Percentiles rank a stretch among this genome's conserved stretches.
Evolutionary conservation across 1,140 invertebrate species (phyloP).

Genomic region (Lasioglossum albipes): DNA sequence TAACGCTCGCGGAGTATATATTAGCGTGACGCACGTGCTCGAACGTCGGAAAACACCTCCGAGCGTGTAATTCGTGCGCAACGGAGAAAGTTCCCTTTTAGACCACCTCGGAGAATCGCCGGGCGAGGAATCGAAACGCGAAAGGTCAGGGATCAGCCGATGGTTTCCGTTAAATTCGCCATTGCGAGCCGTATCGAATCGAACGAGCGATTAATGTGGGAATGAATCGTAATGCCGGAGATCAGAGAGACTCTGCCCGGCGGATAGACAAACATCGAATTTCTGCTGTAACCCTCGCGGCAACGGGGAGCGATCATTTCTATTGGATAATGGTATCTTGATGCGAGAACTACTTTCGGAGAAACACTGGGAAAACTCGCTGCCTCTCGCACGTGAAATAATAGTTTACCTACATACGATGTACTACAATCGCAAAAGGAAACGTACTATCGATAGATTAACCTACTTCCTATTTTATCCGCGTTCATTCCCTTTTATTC

Average conservation of each 20-base stretch:
- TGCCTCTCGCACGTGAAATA: too few relatives aligned
- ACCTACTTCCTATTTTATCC: too few relatives aligned
- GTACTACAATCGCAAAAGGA: too few relatives aligned
- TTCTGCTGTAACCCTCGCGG: too few relatives aligned
- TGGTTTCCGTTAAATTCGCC: not conserved
- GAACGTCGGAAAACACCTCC: slow-evolving; percentile 54
- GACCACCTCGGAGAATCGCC: slow-evolving; percentile 47
- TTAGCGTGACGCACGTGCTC: slow-evolving; percentile 26
- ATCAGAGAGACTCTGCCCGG: not conserved
- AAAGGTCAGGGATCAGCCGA: slow-evolving; percentile 56
- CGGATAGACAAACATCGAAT: not conserved
- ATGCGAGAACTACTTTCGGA: too few relatives aligned
- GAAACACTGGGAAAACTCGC: too few relatives aligned
- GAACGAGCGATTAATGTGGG: not conserved
- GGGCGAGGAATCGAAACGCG: slow-evolving; percentile 27
- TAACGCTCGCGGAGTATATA: not conserved
- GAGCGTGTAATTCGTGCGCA: slow-evolving; percentile 56
- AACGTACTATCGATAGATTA: too few relatives aligned
- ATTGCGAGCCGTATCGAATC: not conserved
- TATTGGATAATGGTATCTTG: too few relatives aligned
- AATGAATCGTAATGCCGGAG: not conserved
- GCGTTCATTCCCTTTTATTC: too few relatives aligned
- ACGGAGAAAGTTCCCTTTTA: slow-evolving; percentile 49
- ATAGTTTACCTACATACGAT: too few relatives aligned
- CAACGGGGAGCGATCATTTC: too few relatives aligned